These are phyloP conservation scores for Pontoporia blainvillei DNA, from an alignment of 2,113 vertebrate species.

Conservation along the genomic window DNA sequence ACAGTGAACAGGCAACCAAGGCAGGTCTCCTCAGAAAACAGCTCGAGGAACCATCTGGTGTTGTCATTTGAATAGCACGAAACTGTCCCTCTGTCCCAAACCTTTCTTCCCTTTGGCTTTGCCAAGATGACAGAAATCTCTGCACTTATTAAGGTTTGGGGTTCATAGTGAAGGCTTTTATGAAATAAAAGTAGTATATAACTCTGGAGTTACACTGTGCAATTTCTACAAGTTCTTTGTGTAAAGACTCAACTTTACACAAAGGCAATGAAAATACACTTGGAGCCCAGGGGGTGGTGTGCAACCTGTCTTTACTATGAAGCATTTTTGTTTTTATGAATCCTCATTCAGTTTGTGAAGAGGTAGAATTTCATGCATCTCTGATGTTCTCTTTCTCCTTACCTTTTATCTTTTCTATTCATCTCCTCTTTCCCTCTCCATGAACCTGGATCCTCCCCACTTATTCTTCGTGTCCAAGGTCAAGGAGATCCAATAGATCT, in stretches of 20 bases:
- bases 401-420: not conserved
- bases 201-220: not conserved
- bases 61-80: not conserved
- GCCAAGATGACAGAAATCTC: not conserved
- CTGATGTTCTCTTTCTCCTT: not conserved
- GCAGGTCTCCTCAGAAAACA: not conserved
- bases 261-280: not conserved
- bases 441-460: not conserved
- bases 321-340: not conserved
- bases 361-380: not conserved
- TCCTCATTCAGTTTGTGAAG: not conserved
- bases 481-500: not conserved
- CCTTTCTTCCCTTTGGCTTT: not conserved
- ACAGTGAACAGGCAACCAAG: not conserved
- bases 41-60: not conserved
- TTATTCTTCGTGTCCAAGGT: not conserved
- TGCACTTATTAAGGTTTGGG: not conserved
- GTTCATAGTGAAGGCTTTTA: not conserved
- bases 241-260: not conserved
- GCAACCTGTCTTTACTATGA: not conserved
- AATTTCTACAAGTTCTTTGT: not conserved
- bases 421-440: not conserved
- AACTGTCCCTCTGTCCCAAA: not conserved
- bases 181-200: not conserved
- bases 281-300: not conserved